Base-by-base conservation (phyloP, 2,888 invertebrate genomes). In the Trachelus iudaicus region DNA sequence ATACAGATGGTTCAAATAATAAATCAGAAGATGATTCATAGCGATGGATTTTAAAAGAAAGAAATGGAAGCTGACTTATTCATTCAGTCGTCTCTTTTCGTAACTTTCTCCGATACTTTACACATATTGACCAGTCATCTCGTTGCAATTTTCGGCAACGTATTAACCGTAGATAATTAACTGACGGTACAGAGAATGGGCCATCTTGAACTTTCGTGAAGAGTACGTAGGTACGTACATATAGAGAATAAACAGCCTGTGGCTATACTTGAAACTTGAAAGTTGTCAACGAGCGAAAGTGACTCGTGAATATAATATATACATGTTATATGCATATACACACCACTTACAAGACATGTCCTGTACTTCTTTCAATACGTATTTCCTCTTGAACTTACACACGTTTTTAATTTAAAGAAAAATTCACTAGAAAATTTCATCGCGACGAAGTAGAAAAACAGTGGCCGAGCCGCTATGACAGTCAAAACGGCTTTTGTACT, bases 241-340 rank as follows among this genome's bases (percentile, higher is more conserved):
- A 56, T 56, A 56, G 23, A 56, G 23, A 56, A 56, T 56, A 23
- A 56, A 56, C 23, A 56, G 56, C 56, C 56, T 23, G 15, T 56
- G 23, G 56, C 56, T 56, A 15, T 56, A 23, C 56, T 56, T 56
- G 56, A 56, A 56, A 56, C 79, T 80, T 78, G 83, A 84, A 83
- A 85, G 84, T 84, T 80, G 73, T 81, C 76, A 30, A 81, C 77
- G 79, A 85, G 86, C 84, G 86, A 87, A 87, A 87, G 87, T 87
- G 85, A 85, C 82, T 81, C 80, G 81, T 78, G 23, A 56, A 56
- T 56, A 9, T 56, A 56, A 56, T 56, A 56, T 56, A 40, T 40
- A 56, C 23, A 23, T 35, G 35, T 23, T 23, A 23, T 23, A 56
- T 9, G 2, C 23, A 23, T 56, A 56, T 56, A 56, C 9, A 9